Conservation (phyloP, 2,797 vertebrate species). For the Aeoliscus strigatus region DNA sequence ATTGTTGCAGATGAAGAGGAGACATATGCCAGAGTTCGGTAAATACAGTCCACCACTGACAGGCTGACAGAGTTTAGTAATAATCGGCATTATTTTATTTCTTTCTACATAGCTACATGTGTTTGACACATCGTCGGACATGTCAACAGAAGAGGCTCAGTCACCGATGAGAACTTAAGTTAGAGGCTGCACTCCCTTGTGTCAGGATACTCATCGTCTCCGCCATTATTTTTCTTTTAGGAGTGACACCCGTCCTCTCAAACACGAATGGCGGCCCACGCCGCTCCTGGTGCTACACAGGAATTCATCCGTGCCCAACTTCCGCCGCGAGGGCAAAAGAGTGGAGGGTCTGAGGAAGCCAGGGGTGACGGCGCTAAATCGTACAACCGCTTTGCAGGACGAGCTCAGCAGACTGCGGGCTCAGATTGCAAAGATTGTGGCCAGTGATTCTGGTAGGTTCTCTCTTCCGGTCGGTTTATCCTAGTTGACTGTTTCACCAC, state of each 20-base stretch:
- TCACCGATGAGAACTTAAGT: no score
- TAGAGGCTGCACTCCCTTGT: background rate
- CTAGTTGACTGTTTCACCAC: background rate
- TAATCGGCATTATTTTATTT: no score
- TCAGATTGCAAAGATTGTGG: constrained; percentile 95
- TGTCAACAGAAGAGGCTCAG: no score
- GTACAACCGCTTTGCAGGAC: constrained; percentile 92
- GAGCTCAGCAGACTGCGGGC: constrained; percentile 91
- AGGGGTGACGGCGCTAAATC: constrained; percentile 87
- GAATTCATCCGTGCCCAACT: constrained; percentile 96
- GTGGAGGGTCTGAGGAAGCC: constrained; percentile 91
- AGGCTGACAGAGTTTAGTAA: no score
- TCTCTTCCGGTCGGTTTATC: no score
- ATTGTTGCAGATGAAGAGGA: constrained; percentile 96
- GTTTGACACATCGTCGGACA: no score
- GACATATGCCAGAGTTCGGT: constrained; percentile 96
- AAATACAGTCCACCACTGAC: constrained; percentile 19
- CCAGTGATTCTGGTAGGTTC: constrained; percentile 82
- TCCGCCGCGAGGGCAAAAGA: constrained; percentile 90
- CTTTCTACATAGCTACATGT: no score
- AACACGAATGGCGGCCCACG: constrained; percentile 95
- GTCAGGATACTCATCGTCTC: background rate
- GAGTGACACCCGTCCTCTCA: constrained; percentile 89
- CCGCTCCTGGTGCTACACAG: constrained; percentile 94
- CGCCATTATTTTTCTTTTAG: constrained; percentile 56